Evolutionary conservation across 2,797 vertebrate genomes (phyloP).

Genomic region (Onychomys torridus): DNA sequence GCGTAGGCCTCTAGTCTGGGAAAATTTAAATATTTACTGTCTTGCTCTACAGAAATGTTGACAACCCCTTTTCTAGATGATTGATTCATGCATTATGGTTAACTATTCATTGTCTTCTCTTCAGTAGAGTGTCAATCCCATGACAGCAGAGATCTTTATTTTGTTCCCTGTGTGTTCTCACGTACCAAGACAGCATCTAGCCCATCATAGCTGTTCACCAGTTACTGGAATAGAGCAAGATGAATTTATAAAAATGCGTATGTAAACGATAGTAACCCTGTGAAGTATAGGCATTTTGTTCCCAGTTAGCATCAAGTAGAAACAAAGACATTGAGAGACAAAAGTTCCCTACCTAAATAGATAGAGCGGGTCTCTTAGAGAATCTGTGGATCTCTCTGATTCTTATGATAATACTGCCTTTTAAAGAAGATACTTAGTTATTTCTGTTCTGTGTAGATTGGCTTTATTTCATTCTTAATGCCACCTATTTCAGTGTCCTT

Average conservation of each 20-base stretch:
- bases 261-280: neutral
- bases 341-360: constrained; percentile 20
- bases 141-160: neutral
- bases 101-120: neutral
- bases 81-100: neutral
- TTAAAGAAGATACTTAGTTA: neutral
- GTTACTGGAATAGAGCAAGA: constrained; percentile 10
- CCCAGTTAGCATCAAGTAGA: constrained; percentile 23
- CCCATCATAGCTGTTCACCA: neutral
- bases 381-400: neutral
- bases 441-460: neutral
- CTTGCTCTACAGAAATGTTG: neutral
- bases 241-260: constrained; percentile 52
- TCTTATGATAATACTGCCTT: neutral
- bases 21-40: constrained; percentile 34
- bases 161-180: neutral
- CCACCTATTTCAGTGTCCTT: constrained; percentile 13
- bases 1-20: neutral
- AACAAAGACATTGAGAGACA: neutral
- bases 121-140: neutral
- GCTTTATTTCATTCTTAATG: neutral
- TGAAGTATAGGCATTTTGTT: constrained; percentile 9
- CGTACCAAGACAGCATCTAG: neutral
- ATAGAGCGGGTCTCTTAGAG: neutral
- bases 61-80: neutral